Evolutionary conservation across 2,888 invertebrate genomes (phyloP).

Genomic region (Carterocephalus palaemon): DNA sequence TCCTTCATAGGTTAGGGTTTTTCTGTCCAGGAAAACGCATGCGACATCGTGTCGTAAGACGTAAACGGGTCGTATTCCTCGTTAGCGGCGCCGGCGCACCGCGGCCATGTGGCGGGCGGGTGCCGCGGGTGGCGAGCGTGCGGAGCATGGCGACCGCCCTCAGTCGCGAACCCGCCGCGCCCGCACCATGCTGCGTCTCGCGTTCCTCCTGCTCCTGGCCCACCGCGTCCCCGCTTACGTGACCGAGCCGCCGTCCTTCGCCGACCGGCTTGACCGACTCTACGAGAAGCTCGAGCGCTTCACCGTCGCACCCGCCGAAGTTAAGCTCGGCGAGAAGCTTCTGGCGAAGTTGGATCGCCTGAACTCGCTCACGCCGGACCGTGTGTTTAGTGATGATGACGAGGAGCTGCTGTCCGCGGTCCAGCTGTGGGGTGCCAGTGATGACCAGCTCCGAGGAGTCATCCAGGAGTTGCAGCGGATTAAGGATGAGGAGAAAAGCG

Average conservation of each 20-base stretch:
- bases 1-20: too few species aligned
- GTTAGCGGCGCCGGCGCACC: conserved; percentile 31
- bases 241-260: conserved; percentile 54
- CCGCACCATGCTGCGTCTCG: conserved; percentile 55
- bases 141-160: too few species aligned
- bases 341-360: conserved; percentile 57
- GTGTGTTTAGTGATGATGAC: conserved; percentile 55
- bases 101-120: conserved; percentile 36
- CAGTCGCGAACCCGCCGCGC: conserved; percentile 51
- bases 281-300: conserved; percentile 61
- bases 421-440: conserved; percentile 54
- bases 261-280: conserved; percentile 52
- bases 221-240: conserved; percentile 53
- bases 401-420: conserved; percentile 59
- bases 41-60: too few species aligned
- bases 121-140: conserved; percentile 28
- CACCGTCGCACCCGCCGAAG: conserved; percentile 39
- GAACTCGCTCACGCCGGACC: conserved; percentile 51
- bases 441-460: conserved; percentile 55
- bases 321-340: conserved; percentile 40
- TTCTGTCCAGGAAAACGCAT: too few species aligned
- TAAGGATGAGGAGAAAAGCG: conserved; percentile 43
- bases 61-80: too few species aligned
- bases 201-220: conserved; percentile 48
- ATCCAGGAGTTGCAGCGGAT: conserved; percentile 56